phyloP scores from a whole-genome alignment of 2,888 invertebrate species.

The Rhimphoctona megacephalus region DNA sequence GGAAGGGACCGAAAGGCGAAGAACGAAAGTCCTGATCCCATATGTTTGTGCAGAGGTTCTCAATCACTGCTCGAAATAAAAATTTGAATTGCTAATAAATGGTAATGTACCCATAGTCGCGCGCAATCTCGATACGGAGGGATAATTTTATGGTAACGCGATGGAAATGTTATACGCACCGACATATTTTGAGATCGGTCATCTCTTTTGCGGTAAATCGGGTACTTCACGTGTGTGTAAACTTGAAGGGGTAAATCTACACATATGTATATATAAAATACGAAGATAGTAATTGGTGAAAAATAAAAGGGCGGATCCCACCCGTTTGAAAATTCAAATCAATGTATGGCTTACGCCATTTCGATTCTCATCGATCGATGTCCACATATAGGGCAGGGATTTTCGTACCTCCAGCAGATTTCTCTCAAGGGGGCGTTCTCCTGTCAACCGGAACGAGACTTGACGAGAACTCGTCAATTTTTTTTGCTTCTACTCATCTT shows the following conservation, averaged over 20 bases:
- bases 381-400: neutral
- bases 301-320: neutral
- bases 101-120: constrained; percentile 65
- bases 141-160: constrained; percentile 82
- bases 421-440: constrained; percentile 23
- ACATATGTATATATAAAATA: neutral
- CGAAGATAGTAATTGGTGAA: neutral
- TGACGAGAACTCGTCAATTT: constrained; percentile 37
- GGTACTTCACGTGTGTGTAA: constrained; percentile 13
- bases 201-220: constrained; percentile 61
- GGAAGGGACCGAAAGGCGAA: neutral
- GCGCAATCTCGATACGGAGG: constrained; percentile 60
- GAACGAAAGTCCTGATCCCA: constrained; percentile 31
- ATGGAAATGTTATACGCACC: constrained; percentile 80
- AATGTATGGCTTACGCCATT: neutral
- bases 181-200: constrained; percentile 80
- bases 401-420: constrained; percentile 14
- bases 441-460: constrained; percentile 64
- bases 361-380: neutral
- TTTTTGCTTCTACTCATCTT: constrained; percentile 13
- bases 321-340: neutral
- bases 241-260: neutral
- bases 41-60: constrained; percentile 69
- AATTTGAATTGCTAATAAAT: constrained; percentile 82
- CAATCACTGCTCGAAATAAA: constrained; percentile 66